Evolutionary conservation across 2,113 vertebrate species (phyloP), one percentile per base, ranked within the genome.

Genomic region (Oenanthe oenanthe): DNA sequence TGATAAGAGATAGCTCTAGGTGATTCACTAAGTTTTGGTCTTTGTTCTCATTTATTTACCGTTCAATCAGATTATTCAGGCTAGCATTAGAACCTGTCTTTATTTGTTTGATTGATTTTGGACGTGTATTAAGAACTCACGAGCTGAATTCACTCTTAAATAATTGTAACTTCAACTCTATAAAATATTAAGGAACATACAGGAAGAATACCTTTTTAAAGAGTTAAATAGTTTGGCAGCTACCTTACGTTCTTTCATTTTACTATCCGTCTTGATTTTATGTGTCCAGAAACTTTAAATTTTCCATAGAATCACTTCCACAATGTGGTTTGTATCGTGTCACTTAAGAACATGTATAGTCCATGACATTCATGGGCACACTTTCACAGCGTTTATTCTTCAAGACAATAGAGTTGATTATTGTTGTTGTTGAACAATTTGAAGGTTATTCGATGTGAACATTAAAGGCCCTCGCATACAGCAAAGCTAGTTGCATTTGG

Each of bases 301-400:
- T 85, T 88, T 76, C 5, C 6, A 22, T 65, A 79, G 58, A 50
- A 53, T 42, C 3, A 4, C 32, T 86, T 17, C 17, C 10, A 21
- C 4, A 0, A 7, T 32, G 34, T 54, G 36, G 10, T 95, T 58
- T 42, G 3, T 53, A 10, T 43, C 61, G 54, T 42, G 31, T 65
- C 9, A 16, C 43, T 84, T 53, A 53, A 34, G 47, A 67, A 4
- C 29, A 2, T 0, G 1, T 24, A 36, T 15, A 65, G 28, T 21
- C n/a, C 5, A 0, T 72, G 36, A 67, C 5, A 3, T 9, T 45
- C 0, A 0, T 28, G 13, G 51, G 7, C 57, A 62, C 31, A 8
- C 65, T 89, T 88, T 93, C 24, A 10, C 22, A 32, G 31, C 17
- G 14, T n/a, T 51, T 67, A 6, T 75, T 85, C 22, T n/a, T 85